Percentiles rank a stretch among this genome's conserved stretches.
Evolutionary conservation across 2,888 invertebrate species (phyloP).

Genomic region (Sicus ferrugineus): DNA sequence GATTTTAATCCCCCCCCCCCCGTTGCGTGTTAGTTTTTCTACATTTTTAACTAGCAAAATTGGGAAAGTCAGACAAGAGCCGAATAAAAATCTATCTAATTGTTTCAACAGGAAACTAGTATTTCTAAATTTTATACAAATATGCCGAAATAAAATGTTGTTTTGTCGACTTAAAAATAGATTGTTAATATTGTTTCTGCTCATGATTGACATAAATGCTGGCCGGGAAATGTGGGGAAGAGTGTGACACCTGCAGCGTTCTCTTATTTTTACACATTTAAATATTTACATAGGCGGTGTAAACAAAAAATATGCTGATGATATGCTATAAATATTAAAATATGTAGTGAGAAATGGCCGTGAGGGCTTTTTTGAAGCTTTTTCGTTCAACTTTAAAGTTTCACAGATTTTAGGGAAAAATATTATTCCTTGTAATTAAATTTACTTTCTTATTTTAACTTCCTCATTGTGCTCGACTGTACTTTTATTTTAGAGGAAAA

Average conservation of each 20-base stretch:
- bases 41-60: conserved; percentile 15
- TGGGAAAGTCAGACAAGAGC: too few species aligned
- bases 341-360: conserved; percentile 9
- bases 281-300: too few species aligned
- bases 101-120: conserved; percentile 21
- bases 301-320: neutral
- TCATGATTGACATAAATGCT: conserved; percentile 1
- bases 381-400: too few species aligned
- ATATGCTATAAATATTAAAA: neutral
- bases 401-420: too few species aligned
- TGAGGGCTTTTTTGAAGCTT: too few species aligned
- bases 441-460: too few species aligned
- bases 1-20: neutral
- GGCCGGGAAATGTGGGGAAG: too few species aligned
- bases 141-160: neutral
- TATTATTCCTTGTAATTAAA: too few species aligned
- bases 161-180: neutral
- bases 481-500: too few species aligned
- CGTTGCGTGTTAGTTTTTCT: conserved; percentile 24
- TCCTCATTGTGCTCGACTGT: too few species aligned
- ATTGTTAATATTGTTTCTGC: neutral
- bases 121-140: neutral
- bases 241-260: neutral
- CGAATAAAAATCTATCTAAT: conserved; percentile 1
- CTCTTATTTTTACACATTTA: neutral